A percentile compares a stretch with the other conserved stretches of the same genome.
Conservation (phyloP, 1,140 invertebrate genomes). For the Maconellicoccus hirsutus region DNA sequence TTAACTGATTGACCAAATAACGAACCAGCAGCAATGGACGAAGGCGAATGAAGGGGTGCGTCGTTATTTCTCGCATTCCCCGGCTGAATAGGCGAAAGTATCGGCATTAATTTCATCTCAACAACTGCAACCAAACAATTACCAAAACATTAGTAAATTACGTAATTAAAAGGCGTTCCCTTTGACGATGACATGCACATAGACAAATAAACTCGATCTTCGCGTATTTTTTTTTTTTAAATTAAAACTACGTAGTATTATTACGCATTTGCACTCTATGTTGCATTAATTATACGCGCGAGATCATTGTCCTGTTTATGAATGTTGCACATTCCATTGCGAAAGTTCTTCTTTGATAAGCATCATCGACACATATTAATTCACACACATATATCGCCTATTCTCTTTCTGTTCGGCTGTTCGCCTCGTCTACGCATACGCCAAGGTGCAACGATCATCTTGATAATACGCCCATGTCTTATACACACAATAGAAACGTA, state of each 20-base stretch:
- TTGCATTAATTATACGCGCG: constrained; percentile 7
- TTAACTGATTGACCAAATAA: constrained; percentile 11
- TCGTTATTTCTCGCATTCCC: constrained; percentile 13
- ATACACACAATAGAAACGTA: no score
- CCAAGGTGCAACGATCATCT: neutral
- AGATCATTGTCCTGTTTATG: constrained; percentile 18
- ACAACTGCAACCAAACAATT: neutral
- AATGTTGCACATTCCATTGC: constrained; percentile 13
- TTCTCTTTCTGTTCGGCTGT: neutral
- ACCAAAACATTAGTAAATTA: neutral
- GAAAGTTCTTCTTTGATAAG: constrained; percentile 12
- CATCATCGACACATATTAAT: neutral
- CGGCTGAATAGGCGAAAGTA: constrained; percentile 10
- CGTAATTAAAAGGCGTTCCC: no score
- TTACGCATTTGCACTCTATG: neutral
- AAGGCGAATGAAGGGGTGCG: constrained; percentile 10
- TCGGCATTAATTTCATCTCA: constrained; percentile 6
- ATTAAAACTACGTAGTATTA: neutral
- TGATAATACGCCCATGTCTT: neutral
- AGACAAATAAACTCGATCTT: no score
- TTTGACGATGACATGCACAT: no score
- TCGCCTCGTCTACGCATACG: neutral
- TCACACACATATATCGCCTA: no score
- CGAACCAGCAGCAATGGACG: neutral
- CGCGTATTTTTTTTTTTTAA: no score